Evolutionary conservation across 2,888 invertebrate species (phyloP).

Genomic region (Liposcelis brunnea): DNA sequence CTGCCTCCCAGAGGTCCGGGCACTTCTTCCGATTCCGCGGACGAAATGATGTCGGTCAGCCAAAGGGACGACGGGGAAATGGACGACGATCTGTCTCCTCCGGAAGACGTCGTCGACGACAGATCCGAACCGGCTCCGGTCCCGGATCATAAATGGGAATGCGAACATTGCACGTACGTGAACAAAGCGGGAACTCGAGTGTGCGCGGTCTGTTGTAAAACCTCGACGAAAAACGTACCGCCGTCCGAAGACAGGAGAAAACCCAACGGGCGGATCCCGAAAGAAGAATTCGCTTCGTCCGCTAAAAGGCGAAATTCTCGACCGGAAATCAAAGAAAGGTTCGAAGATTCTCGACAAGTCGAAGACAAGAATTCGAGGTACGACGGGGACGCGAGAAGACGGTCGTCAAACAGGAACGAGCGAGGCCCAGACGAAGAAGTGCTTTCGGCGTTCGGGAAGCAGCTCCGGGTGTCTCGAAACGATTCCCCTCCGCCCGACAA

Average conservation of each 20-base stretch:
- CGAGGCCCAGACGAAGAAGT: neutral
- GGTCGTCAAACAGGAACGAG: neutral
- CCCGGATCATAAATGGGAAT: conserved; percentile 55
- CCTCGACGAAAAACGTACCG: conserved; percentile 24
- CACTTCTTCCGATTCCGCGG: conserved; percentile 13
- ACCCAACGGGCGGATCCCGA: neutral
- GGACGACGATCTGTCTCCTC: conserved; percentile 9
- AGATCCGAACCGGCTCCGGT: conserved; percentile 28
- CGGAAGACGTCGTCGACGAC: conserved; percentile 16
- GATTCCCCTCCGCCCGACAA: conserved; percentile 1
- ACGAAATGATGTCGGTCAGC: conserved; percentile 11
- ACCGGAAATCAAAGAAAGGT: neutral
- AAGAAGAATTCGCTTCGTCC: neutral
- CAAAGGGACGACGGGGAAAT: conserved; percentile 13
- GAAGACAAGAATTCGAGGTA: neutral
- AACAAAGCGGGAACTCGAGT: conserved; percentile 64
- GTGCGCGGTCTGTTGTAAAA: conserved; percentile 75
- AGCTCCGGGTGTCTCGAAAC: neutral
- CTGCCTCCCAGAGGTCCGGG: conserved; percentile 5
- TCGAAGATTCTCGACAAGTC: neutral
- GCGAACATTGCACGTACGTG: conserved; percentile 79
- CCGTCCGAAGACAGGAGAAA: neutral
- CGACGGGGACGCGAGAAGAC: neutral
- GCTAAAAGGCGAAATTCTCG: neutral
- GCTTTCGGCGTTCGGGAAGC: neutral